Evolutionary conservation across 2,888 invertebrate species (phyloP).

Genomic region (Ectropis crepuscularia): DNA sequence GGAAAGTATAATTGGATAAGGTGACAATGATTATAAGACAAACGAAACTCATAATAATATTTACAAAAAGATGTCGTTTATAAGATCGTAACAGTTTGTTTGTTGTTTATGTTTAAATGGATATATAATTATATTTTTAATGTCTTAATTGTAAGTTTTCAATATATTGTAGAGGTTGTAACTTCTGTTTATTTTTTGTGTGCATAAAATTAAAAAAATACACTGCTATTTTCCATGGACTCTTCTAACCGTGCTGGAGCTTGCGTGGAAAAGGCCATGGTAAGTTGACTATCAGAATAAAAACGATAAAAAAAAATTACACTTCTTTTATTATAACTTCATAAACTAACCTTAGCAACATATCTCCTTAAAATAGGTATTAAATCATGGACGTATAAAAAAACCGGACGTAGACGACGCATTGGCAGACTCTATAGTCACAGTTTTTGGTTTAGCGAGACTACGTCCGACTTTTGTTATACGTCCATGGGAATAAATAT

Average conservation of each 20-base stretch:
- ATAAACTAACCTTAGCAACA: constrained; percentile 8
- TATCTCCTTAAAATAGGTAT: constrained; percentile 2
- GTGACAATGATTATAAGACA: constrained; percentile 33
- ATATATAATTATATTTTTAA: constrained; percentile 37
- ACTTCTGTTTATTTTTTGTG: constrained; percentile 37
- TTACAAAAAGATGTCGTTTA: constrained; percentile 23
- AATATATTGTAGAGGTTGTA: constrained; percentile 35
- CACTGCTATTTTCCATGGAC: constrained; percentile 80
- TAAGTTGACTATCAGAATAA: constrained; percentile 77
- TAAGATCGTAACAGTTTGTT: constrained; percentile 27
- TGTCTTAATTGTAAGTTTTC: constrained; percentile 40
- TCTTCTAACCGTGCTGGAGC: constrained; percentile 77
- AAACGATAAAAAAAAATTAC: constrained; percentile 57
- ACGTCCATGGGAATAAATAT: constrained; percentile 10
- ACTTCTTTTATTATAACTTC: constrained; percentile 43
- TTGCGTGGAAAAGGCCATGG: constrained; percentile 80
- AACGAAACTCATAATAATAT: constrained; percentile 20
- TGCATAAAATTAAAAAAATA: constrained; percentile 47
- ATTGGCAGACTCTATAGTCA: too few relatives aligned
- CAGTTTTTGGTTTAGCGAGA: too few relatives aligned
- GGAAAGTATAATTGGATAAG: constrained; percentile 15
- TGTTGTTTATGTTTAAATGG: constrained; percentile 42
- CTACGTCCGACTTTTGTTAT: not conserved
- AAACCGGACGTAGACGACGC: too few relatives aligned
- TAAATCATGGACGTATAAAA: too few relatives aligned